Evolutionary conservation across 2,888 invertebrate species (phyloP), one percentile per base, ranked within the genome.

Genomic region (Cetonia aurata): DNA sequence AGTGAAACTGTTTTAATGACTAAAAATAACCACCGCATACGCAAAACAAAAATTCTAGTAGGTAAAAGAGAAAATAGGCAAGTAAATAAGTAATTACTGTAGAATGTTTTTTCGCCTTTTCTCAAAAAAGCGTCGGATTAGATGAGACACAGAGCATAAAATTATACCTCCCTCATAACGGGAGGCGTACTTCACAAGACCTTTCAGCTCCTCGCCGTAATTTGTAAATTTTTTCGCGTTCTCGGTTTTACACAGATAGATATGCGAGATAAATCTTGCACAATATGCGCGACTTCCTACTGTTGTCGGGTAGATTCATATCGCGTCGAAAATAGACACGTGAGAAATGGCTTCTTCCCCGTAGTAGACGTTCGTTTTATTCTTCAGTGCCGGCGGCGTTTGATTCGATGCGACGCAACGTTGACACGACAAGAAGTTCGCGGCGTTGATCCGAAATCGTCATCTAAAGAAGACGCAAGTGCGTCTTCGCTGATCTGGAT

Each of bases 261-360:
- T 42, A 12, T n/a, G 42, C 42, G 42, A 42, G 15, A 57, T 57
- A 57, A 57, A 57, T 57, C 42, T 57, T 57, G 57, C 17, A 13
- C 57, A 57, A 25, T 42, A 42, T 57, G 42, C 33, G 41, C 57
- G 42, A 17, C 19, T 57, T 57, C 41, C 15, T 17, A 57, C 42
- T 42, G 42, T 57, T 57, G 57, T 57, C 57, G 42, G 17, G 9
- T 17, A 42, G 42, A 57, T 42, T 57, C 57, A 42, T 57, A 42
- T 57, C 57, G 37, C 37, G 57, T 12, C 42, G 17, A 42, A 19
- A 19, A 15, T 17, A 57, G 15, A 41, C 19, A 42, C 57, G 37
- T 65, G 62, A 50, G 50, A 52, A 65, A 50, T 50, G 37, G 62
- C 50, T 65, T 65, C 48, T 50, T 33, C 62, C 33, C 25, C 10